Base-by-base conservation (phyloP, 2,888 invertebrate species). In the Cephus spinipes region DNA sequence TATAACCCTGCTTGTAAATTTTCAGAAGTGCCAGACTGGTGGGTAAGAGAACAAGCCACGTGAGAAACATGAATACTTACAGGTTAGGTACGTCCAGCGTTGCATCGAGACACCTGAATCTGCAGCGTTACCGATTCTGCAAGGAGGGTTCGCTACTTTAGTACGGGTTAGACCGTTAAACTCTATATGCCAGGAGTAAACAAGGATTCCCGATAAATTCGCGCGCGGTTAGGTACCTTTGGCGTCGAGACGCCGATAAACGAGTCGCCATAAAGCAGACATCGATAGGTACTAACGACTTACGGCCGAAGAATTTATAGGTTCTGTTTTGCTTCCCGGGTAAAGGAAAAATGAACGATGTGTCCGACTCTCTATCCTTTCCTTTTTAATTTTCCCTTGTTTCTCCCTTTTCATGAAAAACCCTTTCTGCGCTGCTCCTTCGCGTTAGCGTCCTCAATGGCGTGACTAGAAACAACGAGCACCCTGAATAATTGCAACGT, bases 381-480 rank as follows among this genome's bases (percentile, higher is more conserved):
- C 40, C 73, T 33, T 75, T 74, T 76, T 77, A 71, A 77, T 79
- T 73, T 40, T 73, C 34, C 32, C 40, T 36, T 40, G 31, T 73
- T 71, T 68, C 33, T 35, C 74, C 74, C 68, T 73, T 31, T 71
- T 74, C 77, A 71, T 74, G 23, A 15, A 55, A 55, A 23, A 55
- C 2, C 15, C 15, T 40, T 6, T 55, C 9, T 1, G 23, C 23
- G 9, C 9, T 9, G 9, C 23, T 23, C 9, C 23, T 55, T 71
- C 75, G 30, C 78, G 31, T 75, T 76, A 34, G 76, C 78, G 80
- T 83, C 87, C 87, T 87, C 88, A 88, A 88, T 88, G 83, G 88
- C 82, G 79, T 78, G 79, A 73, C 81, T 84, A 79, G 80, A 86
- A 84, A 84, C 79, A 74, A 79, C 83, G 75, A 76, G 69, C 55